Evolutionary conservation across 2,888 invertebrate species (phyloP), one percentile per base, ranked within the genome.

Genomic region (Rhagophthalmus giganteus): DNA sequence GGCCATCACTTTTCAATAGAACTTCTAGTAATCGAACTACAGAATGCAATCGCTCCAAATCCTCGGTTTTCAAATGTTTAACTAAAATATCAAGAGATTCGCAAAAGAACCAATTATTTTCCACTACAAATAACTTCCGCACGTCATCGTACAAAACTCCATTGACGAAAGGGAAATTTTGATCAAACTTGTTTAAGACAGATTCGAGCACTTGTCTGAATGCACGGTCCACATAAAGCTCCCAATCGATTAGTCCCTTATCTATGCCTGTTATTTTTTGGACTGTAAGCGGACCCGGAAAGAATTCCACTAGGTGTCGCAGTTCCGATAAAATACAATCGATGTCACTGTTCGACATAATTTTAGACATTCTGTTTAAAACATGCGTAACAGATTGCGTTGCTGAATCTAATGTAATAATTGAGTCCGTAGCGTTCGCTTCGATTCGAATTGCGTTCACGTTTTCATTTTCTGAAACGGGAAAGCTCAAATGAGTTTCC

Each of bases 241-340:
- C 44, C 70, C 77, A 76, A 39, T 57, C 54, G 14, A 54, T 57
- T 20, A 46, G 11, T 30, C 66, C 68, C 8, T 61, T 55, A 69
- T 89, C 88, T 1, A 79, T 55, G 25, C 76, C 74, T 7, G 74
- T 66, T n/a, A 88, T 70, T 67, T 83, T 85, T 67, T 88, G 86
- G 10, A 83, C 78, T 0, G 88, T 89, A 16, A 83, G 64, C 0
- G 82, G 79, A 5, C 83, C 83, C 2, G 79, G 79, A 39, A 78
- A 62, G 31, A 69, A 63, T 25, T 69, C 56, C 14, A 70, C 48
- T 2, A 80, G 42, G 7, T 67, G 48, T 11, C 65, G 58, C 31
- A 79, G 57, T 20, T 65, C 56, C 2, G 42, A 35, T 40, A 72
- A 61, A 34, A 78, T 68, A 11, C 54, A 55, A 1, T 65, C 59